Evolutionary conservation across 2,797 vertebrate genomes (phyloP), one percentile per base, ranked within the genome.

Genomic region (Lacerta agilis): DNA sequence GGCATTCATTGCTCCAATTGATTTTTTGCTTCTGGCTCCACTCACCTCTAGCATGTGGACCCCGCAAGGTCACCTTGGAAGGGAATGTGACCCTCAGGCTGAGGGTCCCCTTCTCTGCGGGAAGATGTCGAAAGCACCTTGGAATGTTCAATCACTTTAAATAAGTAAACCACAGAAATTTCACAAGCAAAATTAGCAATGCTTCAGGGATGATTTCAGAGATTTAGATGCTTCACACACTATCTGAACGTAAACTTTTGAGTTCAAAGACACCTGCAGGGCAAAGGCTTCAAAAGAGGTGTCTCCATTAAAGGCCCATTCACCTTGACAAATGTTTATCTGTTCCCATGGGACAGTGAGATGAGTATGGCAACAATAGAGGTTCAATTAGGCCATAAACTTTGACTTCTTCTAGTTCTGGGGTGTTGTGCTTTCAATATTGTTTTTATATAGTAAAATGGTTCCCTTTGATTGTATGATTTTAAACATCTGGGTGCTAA

Each of bases 401-500:
- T 87, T 2, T 58, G 10, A 72, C 27, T 41, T 82, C 86, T 23
- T 41, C 77, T 25, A n/a, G 0, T 81, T 84, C 64, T 71, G 1
- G 64, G 7, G 9, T 4, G 20, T 88, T 87, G 73, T 83, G 1
- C 75, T 85, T 91, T 1, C 0, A 87, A 82, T 89, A 78, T 55
- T 36, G 76, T 87, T 88, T 85, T 73, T 49, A 86, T 85, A 36
- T 20, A 49, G n/a, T 3, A 23, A 87, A 9, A 0, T 29, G n/a
- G 6, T 41, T 82, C 45, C 66, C 33, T 90, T 87, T 89, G 78
- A 58, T 73, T 73, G 1, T 79, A 77, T 49, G 15, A 3, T 79
- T 88, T 80, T 80, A 85, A 92, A 83, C 86, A 88, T 89, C 1
- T 20, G 80, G 71, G 1, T 86, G 18, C 3, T 93, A 86, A 77